phyloP scores from a whole-genome alignment of 2,888 invertebrate genomes.

The Cerceris ruficornis region DNA sequence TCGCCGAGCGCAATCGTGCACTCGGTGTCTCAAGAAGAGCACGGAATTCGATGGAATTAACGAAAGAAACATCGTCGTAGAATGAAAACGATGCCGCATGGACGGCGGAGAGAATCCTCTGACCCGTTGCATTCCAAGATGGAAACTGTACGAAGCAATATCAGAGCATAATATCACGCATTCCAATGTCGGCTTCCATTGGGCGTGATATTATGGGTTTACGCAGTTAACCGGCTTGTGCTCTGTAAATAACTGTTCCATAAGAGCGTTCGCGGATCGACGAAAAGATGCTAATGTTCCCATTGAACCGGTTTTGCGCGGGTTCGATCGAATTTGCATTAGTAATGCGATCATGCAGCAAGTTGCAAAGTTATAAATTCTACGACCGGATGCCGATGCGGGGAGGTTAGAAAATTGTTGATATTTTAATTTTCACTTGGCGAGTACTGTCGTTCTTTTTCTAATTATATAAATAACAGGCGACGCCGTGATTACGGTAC shows the following conservation, averaged over 20 bases:
- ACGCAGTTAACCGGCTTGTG: slow-evolving; percentile 23
- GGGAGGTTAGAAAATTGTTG: background rate
- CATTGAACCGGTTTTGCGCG: slow-evolving; percentile 42
- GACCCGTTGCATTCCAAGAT: background rate
- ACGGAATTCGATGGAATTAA: background rate
- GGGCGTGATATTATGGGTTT: slow-evolving; percentile 28
- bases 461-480: slow-evolving; percentile 18
- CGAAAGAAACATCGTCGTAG: background rate
- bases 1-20: too few species aligned
- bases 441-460: background rate
- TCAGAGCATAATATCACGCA: slow-evolving; percentile 15
- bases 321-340: slow-evolving; percentile 23
- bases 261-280: slow-evolving; percentile 30
- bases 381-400: background rate
- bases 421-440: slow-evolving; percentile 46
- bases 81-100: background rate
- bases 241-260: slow-evolving; percentile 14
- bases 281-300: slow-evolving; percentile 40
- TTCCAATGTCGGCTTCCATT: slow-evolving; percentile 20
- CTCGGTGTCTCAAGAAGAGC: too few species aligned
- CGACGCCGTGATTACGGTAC: slow-evolving; percentile 4
- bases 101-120: background rate
- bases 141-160: slow-evolving; percentile 5
- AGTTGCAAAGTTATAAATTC: slow-evolving; percentile 19
- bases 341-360: slow-evolving; percentile 30